Evolutionary conservation across 2,888 invertebrate species (phyloP), one percentile per base, ranked within the genome.

Genomic region (Mimachlamys varia): DNA sequence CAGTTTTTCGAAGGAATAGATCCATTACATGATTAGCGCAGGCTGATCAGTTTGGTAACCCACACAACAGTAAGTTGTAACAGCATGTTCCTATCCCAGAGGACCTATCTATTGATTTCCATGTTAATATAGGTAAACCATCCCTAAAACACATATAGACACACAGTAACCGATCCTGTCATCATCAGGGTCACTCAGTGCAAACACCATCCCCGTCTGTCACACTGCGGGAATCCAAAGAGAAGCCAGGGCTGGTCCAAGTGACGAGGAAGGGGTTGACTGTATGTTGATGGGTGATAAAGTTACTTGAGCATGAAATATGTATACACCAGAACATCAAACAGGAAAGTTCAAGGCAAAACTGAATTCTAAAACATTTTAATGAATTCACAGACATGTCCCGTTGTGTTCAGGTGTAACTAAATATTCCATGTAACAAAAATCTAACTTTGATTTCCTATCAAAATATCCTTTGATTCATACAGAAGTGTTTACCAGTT

Each of bases 331-430:
- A 33, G 22, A 19, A 76, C 76, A 22, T 76, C 76, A 76, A 76
- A 33, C 76, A 76, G 33, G 27, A 27, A 76, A 76, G 76, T 76
- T 76, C 76, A 76, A 76, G 76, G 76, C 10, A 76, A 76, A 76
- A 33, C 33, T 22, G 33, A 76, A 27, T 76, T 33, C 27, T 13
- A 76, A 76, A 76, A 76, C 76, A 22, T 76, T 76, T 76, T 27
- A 76, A 76, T 76, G 76, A 76, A 76, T 76, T 76, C 33, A 76
- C 76, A 76, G 76, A 76, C 76, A 76, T 76, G 76, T 76, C 76
- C 76, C 33, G 76, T 76, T 76, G 76, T 76, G 76, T 22, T 76
- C 22, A 27, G 76, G 76, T 27, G 76, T 13, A 76, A 76, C 33
- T 76, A 3, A 7, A 33, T 27, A 76, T 76, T 33, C 27, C 22